Evolutionary conservation across 2,888 invertebrate genomes (phyloP), one percentile per base, ranked within the genome.

Genomic region (Gymnoscelis rufifasciata): DNA sequence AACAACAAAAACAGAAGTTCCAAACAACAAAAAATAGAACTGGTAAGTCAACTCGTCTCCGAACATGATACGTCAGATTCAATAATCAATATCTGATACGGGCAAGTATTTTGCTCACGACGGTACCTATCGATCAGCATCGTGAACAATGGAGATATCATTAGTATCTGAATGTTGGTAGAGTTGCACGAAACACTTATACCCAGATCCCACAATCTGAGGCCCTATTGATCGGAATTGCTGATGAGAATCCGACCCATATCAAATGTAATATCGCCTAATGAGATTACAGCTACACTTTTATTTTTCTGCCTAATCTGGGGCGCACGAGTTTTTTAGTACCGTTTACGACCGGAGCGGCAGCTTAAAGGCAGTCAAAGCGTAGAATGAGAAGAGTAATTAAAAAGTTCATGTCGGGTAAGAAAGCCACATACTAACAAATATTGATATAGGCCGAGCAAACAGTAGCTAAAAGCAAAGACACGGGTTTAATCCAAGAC

Each of bases 391-490:
- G 73, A 77, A 73, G 74, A 74, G 72, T 78, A 83, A 83, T 86
- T 83, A 82, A 83, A 79, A 67, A 68, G 70, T 74, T 76, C 78
- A 78, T 79, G 78, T 74, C 63, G 66, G 66, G 68, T 66, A 70
- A 74, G 78, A 74, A 79, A 78, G 73, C 67, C 74, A 74, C 74
- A 71, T 77, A 71, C 73, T 70, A 63, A 70, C 78, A 75, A 82
- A 83, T 86, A 78, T 87, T 88, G 78, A 78, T 72, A 68, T 75
- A 80, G 75, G 83, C 54, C 64, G 70, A 68, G 74, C 72, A 84
- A 84, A 83, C 84, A 83, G 84, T 83, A 84, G 83, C 82, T 81
- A 77, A 81, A 81, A 82, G 83, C 82, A 78, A 80, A 83, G 83
- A 84, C 81, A 83, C 78, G 74, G 76, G 81, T 75, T 81, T 83